Base-by-base conservation (phyloP, 2,888 invertebrate genomes). In the Caenorhabditis imperialis region DNA sequence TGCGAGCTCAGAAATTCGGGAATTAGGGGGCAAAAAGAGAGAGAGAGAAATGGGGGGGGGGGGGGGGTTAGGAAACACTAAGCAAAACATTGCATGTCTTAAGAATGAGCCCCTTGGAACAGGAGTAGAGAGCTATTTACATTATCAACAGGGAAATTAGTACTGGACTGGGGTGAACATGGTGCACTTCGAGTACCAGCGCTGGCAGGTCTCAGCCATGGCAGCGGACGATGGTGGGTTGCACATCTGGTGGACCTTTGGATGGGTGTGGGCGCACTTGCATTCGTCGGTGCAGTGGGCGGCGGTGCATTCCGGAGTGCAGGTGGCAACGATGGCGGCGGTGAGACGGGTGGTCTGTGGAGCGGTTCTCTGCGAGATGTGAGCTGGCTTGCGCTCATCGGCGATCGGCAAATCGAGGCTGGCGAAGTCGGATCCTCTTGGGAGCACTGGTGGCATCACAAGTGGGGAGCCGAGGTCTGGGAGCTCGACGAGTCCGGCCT, bases 151-250 rank as follows among this genome's bases (percentile, higher is more conserved):
- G 42, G 20, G 33, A 27, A n/a, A 23, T 60, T 83, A 83, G 67
- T 83, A 83, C 47, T 78, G 75, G 8, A 83, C 82, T 30, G 81
- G 83, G 33, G 77, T 51, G 78, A 81, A 85, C 85, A 85, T 85
- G 58, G 83, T 77, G 79, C 85, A 85, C 75, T 83, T 82, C 58
- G 78, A 54, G 77, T 85, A 85, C 85, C 85, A 85, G 44, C 69
- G 71, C 72, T 81, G 79, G 74, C 85, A 85, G 38, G 79, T 83
- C 45, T 69, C 61, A 42, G 82, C 83, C 57, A 84, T 72, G 7
- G 78, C 73, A 18, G 83, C 79, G 18, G 74, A 72, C 12, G 83
- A 75, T 53, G 85, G 85, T 55, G 85, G 85, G 54, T 85, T 85
- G 79, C 85, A 85, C 81, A 82, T 84, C 55, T 81, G 71, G 61